Evolutionary conservation across 2,888 invertebrate genomes (phyloP).

Genomic region (Rambutsinella grinnellia): DNA sequence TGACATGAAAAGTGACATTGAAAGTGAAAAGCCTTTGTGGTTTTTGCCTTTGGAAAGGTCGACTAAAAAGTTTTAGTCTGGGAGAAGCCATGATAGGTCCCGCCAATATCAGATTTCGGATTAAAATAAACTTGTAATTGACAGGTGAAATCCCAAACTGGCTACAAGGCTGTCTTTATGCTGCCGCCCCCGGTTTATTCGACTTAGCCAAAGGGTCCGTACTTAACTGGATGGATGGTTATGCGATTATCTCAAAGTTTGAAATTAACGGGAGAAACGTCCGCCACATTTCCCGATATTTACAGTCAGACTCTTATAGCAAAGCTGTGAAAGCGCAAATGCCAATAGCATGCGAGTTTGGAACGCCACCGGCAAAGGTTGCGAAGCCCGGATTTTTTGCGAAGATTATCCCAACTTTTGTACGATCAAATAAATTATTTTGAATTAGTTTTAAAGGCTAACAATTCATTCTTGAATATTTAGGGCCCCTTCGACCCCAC

Average conservation of each 20-base stretch:
- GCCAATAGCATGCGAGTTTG: conserved; percentile 71
- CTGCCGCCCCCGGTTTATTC: conserved; percentile 72
- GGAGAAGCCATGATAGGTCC: too few species aligned
- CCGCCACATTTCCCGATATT: conserved; percentile 67
- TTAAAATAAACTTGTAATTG: too few species aligned
- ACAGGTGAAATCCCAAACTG: conserved; percentile 70
- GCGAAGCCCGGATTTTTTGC: conserved; percentile 66
- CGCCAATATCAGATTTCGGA: too few species aligned
- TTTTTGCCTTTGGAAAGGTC: neutral
- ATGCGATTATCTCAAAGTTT: conserved; percentile 70
- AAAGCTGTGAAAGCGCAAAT: conserved; percentile 69
- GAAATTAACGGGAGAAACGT: conserved; percentile 69
- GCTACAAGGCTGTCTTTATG: conserved; percentile 69
- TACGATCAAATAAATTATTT: conserved; percentile 14
- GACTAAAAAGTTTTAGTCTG: neutral
- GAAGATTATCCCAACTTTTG: conserved; percentile 51
- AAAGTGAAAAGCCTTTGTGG: neutral
- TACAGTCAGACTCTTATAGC: conserved; percentile 70
- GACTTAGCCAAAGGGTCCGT: conserved; percentile 69
- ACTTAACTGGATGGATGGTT: conserved; percentile 72
- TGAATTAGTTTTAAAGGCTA: neutral
- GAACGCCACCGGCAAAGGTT: conserved; percentile 71
- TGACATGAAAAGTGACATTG: neutral
- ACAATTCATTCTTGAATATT: neutral
- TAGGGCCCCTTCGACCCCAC: conserved; percentile 68